A percentile compares a stretch with the other conserved stretches of the same genome.
Evolutionary conservation across 2,113 vertebrate species (phyloP).

Genomic region (Saccopteryx bilineata): DNA sequence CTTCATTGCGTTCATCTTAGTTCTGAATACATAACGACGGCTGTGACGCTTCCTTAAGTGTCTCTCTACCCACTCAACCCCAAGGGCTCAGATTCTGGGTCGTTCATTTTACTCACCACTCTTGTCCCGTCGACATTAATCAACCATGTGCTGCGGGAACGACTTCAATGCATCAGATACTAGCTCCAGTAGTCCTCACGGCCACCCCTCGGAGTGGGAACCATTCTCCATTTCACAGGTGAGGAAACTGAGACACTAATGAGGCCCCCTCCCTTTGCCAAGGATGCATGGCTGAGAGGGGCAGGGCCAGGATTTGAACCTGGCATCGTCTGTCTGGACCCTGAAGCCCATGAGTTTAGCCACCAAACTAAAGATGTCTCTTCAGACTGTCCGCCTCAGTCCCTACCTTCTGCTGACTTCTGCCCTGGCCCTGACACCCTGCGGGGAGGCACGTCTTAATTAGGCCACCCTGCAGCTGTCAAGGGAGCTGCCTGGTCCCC

Average conservation of each 20-base stretch:
- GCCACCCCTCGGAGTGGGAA: neutral
- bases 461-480: conserved; percentile 68
- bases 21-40: rapidly evolving
- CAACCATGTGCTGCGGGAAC: rapidly evolving
- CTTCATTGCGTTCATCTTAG: rapidly evolving
- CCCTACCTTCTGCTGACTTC: conserved; percentile 17
- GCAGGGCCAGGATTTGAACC: neutral
- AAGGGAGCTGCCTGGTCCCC: neutral
- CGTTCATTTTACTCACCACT: neutral
- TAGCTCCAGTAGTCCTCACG: neutral
- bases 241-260: neutral
- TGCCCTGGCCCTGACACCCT: neutral
- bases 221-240: neutral
- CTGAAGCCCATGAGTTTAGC: neutral
- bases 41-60: rapidly evolving
- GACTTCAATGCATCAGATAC: neutral
- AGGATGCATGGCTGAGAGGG: neutral
- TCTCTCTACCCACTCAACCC: neutral
- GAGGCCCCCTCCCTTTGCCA: neutral
- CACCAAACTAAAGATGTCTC: neutral
- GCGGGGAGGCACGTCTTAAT: conserved; percentile 33
- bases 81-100: rapidly evolving
- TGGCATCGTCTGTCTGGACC: neutral
- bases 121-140: neutral
- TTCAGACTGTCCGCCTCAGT: neutral